Evolutionary conservation across 1,140 invertebrate species (phyloP).

Genomic region (Branchinecta lynchi): DNA sequence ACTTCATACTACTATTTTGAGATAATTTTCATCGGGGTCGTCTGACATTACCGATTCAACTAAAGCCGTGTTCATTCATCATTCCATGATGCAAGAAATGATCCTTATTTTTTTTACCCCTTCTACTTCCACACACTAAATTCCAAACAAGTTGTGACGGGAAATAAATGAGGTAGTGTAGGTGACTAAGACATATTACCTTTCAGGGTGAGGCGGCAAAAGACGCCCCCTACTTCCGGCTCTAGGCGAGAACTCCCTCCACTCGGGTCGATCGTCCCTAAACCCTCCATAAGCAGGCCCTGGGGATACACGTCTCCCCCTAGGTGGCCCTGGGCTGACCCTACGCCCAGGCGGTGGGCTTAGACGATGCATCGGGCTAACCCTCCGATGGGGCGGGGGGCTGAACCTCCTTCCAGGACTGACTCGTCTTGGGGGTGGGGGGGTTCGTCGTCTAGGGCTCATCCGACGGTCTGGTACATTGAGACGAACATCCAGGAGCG

Average conservation of each 20-base stretch:
- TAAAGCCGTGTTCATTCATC: no score
- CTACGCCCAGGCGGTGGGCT: not conserved
- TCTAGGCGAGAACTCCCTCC: not conserved
- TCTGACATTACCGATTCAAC: no score
- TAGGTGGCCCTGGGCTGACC: no score
- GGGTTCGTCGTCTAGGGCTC: not conserved
- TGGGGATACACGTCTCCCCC: not conserved
- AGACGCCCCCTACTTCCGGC: not conserved
- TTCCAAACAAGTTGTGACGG: no score
- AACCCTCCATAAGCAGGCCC: not conserved
- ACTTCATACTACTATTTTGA: no score
- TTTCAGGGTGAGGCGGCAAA: not conserved
- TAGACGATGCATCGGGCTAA: not conserved
- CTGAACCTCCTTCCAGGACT: not conserved
- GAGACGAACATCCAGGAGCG: not conserved
- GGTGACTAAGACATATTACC: not conserved
- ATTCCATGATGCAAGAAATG: no score
- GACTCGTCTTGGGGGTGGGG: not conserved
- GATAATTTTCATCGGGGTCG: no score
- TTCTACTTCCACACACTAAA: no score
- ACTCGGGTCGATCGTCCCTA: not conserved
- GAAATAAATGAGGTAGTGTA: no score
- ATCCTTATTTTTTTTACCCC: no score
- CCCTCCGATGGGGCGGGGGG: not conserved
- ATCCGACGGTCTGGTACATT: not conserved